Base-by-base conservation (phyloP, 1,140 invertebrate genomes). In the Drosophila kikkawai region DNA sequence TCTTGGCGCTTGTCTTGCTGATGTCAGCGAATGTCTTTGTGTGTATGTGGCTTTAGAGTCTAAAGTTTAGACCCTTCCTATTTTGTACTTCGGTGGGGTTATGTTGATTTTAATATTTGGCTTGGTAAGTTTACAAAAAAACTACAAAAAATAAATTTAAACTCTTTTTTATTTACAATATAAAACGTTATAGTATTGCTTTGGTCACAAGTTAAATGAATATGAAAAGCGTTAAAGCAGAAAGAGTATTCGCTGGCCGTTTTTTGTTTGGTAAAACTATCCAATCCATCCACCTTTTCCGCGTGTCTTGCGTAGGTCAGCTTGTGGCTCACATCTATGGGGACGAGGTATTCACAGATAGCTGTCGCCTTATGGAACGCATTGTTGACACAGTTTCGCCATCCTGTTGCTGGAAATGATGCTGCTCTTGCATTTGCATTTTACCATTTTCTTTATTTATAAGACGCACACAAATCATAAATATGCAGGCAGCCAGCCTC, bases 301-400 rank as follows among this genome's bases (percentile, higher is more conserved):
- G 1, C 9, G n/a, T 17, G 6, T 11, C 17, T 39, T 36, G 13
- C 12, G 3, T 42, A 26, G 61, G 15, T 29, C 19, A 64, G 42
- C 17, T 39, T 45, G 15, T 48, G 36, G 32, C 22, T 5, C 7
- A n/a, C 4, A 22, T 17, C 4, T 15, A 29, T 50, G n/a, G 34
- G 13, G 13, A 3, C 17, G 1, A 22, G 51, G 19, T 29, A 26
- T 22, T 22, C 51, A 39, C 4, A 37, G 12, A 8, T 53, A 19
- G 17, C 9, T 34, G n/a, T 17, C 48, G 70, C 39, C 70, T 65
- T 51, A 37, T 63, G 82, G 77, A 82, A 87, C 79, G 80, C 85
- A 81, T 79, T 87, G 84, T 88, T 87, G 84, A 87, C 84, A 88
- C 84, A 88, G 55, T 78, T 80, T 67, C 53, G 26, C 68, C 9